Evolutionary conservation across 1,140 invertebrate species (phyloP).

Genomic region (Aleiodes sp.): DNA sequence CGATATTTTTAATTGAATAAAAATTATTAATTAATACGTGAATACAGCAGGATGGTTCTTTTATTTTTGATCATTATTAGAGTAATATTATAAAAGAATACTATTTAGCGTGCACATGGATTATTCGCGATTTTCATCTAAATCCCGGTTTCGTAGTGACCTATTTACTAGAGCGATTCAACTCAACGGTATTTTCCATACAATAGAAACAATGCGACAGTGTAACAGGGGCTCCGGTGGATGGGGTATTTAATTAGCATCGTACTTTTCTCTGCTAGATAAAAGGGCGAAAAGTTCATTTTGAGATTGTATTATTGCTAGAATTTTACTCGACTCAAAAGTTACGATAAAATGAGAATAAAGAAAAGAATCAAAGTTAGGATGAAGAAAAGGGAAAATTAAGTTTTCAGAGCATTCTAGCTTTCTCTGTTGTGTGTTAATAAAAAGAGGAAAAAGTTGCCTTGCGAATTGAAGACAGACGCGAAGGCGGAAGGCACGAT

Average conservation of each 20-base stretch:
- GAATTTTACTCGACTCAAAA: background rate
- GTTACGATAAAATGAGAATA: background rate
- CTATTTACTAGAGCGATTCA: background rate
- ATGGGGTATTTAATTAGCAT: background rate
- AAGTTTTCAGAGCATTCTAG: no score
- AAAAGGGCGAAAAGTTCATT: background rate
- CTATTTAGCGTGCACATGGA: background rate
- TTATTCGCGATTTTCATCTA: background rate
- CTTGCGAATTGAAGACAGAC: no score
- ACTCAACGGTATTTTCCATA: background rate
- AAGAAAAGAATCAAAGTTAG: background rate
- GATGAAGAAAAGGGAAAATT: background rate
- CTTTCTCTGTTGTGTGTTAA: no score
- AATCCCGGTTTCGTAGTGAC: background rate
- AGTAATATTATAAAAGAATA: background rate
- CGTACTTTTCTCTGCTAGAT: background rate
- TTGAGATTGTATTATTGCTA: background rate
- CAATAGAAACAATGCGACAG: background rate
- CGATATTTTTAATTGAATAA: no score
- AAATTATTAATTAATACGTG: no score
- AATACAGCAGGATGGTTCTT: no score
- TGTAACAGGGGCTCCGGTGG: background rate
- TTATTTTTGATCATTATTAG: no score
- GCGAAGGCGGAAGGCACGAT: no score
- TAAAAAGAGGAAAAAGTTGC: no score